These are phyloP conservation scores for Tetraodon nigroviridis DNA, from an alignment of 2,113 vertebrate genomes.

Conservation along the genomic window DNA sequence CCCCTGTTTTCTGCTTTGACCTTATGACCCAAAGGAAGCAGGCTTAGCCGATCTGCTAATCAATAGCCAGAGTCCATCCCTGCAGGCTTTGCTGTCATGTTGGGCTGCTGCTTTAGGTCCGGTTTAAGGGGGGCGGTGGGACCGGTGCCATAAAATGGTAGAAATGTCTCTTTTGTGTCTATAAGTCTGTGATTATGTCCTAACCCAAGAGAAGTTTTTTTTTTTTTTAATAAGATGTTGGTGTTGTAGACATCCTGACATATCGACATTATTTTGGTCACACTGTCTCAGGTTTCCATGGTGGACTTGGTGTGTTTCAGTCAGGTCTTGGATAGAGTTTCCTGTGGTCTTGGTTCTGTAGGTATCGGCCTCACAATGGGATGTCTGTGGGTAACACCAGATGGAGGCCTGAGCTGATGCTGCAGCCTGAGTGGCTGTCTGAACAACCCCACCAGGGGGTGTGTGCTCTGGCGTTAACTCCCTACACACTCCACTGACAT, in stretches of 20 bases:
- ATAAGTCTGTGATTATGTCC: slow-evolving; percentile 44
- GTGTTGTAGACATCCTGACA: slow-evolving; percentile 19
- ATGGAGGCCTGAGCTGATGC: slow-evolving; percentile 16
- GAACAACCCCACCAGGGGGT: slow-evolving; percentile 30
- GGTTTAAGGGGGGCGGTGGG: neutral
- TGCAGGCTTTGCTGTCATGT: slow-evolving; percentile 30
- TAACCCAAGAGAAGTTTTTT: slow-evolving; percentile 25
- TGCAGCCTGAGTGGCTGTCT: slow-evolving; percentile 12
- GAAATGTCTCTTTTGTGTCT: slow-evolving; percentile 27
- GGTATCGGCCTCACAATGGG: slow-evolving; percentile 49
- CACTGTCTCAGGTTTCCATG: slow-evolving; percentile 9
- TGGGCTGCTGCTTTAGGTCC: slow-evolving; percentile 10
- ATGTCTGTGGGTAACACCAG: slow-evolving; percentile 45
- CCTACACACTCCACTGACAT: slow-evolving; percentile 19
- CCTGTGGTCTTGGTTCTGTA: slow-evolving; percentile 36
- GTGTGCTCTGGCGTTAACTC: slow-evolving; percentile 20
- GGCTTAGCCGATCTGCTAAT: slow-evolving; percentile 39
- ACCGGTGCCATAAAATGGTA: slow-evolving; percentile 19
- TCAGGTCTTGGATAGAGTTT: slow-evolving; percentile 39
- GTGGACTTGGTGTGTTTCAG: slow-evolving; percentile 19
- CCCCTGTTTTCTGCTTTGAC: slow-evolving; percentile 51
- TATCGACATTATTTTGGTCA: slow-evolving; percentile 21
- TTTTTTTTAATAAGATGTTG: slow-evolving; percentile 23
- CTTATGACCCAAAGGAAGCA: slow-evolving; percentile 51
- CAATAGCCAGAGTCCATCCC: slow-evolving; percentile 61